phyloP scores from a whole-genome alignment of 2,113 vertebrate species.

The Petaurus breviceps region DNA sequence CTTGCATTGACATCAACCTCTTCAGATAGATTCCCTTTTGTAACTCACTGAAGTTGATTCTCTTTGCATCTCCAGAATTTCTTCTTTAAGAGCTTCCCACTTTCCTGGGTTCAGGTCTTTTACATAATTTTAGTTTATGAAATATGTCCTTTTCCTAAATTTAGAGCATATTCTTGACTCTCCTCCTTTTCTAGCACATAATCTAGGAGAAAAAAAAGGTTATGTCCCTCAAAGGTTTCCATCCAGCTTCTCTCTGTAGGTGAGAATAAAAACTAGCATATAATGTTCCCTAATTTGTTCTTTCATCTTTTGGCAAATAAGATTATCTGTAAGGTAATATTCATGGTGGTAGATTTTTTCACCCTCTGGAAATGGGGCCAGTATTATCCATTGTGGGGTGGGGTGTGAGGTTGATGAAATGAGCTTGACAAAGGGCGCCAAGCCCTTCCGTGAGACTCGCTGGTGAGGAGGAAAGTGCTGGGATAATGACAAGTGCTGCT shows the following conservation, averaged over 20 bases:
- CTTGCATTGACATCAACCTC: not conserved
- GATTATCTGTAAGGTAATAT: not conserved
- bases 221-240: not conserved
- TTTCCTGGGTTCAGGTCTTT: not conserved
- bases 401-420: not conserved
- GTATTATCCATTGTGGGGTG: not conserved
- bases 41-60: not conserved
- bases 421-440: not conserved
- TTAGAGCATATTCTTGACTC: not conserved
- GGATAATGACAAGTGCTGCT: not conserved
- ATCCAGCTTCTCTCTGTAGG: not conserved
- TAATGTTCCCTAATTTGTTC: not conserved
- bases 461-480: not conserved
- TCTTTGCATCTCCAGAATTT: not conserved
- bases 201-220: not conserved
- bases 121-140: not conserved
- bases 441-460: not conserved
- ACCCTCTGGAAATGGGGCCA: not conserved
- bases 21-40: not conserved
- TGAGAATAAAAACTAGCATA: not conserved
- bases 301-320: not conserved
- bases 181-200: not conserved
- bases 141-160: not conserved
- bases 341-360: not conserved
- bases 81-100: not conserved